These are phyloP conservation scores for Garra rufa DNA, from an alignment of 2,113 vertebrate genomes.

Conservation along the genomic window DNA sequence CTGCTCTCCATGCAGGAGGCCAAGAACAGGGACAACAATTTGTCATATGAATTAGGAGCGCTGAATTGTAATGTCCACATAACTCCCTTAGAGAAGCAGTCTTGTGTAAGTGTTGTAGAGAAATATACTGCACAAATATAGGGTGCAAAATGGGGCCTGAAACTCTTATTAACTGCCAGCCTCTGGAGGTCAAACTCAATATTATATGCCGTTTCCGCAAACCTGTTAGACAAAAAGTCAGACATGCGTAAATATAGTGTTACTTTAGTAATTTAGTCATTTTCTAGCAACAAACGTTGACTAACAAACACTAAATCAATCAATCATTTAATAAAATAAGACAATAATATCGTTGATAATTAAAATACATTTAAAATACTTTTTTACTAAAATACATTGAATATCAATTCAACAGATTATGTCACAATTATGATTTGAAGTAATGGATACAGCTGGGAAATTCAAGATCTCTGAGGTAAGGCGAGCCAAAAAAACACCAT, in stretches of 20 bases:
- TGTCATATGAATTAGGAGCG: slow-evolving; percentile 51
- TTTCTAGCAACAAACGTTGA: too few relatives aligned
- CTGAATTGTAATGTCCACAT: not conserved
- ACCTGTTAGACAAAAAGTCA: not conserved
- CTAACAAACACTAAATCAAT: too few relatives aligned
- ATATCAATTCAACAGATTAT: too few relatives aligned
- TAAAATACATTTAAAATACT: too few relatives aligned
- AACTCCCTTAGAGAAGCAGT: slow-evolving; percentile 4
- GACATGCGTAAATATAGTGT: not conserved
- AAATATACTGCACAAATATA: slow-evolving; percentile 13
- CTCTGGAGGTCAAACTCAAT: slow-evolving; percentile 1
- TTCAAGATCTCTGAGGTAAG: not conserved
- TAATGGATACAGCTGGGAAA: not conserved
- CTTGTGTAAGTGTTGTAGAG: not conserved
- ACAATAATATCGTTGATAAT: too few relatives aligned
- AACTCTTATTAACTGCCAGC: not conserved
- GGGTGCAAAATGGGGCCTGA: not conserved
- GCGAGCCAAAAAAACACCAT: not conserved
- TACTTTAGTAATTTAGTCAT: too few relatives aligned
- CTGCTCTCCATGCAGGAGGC: not conserved
- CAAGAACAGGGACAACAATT: slow-evolving; percentile 29
- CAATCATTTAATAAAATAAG: too few relatives aligned
- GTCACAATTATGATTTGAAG: not conserved
- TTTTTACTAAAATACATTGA: not conserved
- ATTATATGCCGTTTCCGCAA: not conserved